Evolutionary conservation across 2,888 invertebrate genomes (phyloP), one percentile per base, ranked within the genome.

Genomic region (Blomia tropicalis): DNA sequence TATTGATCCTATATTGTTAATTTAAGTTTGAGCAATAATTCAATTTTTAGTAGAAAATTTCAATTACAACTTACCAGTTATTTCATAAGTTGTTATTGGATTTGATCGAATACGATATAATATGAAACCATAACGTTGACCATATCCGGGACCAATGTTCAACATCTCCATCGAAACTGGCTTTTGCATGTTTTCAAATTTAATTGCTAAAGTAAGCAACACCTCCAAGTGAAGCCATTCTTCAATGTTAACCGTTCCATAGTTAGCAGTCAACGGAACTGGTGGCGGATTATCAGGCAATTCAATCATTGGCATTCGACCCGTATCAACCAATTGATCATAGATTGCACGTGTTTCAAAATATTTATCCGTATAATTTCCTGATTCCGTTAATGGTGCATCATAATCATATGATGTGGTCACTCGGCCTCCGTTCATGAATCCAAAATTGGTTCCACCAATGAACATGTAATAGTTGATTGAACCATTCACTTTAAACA

Each of bases 341-440:
- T 53, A 54, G 14, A 60, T 11, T 47, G 31, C 31, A 53, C 58
- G 30, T 4, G 62, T 63, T 43, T 58, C 62, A 47, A 53, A 59
- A 54, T 74, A 76, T 68, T 77, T 77, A 11, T 68, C 68, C n/a
- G 75, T 75, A 60, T 73, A 71, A 67, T 75, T 74, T 7, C 76
- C 77, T 30, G 74, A 71, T 69, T 77, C 77, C 23, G 73, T 71
- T 36, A 77, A 66, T 2, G 75, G 75, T 11, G 75, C 72, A 67
- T 76, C 76, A 68, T 77, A 77, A 67, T 77, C 77, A 69, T 75
- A 74, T 22, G 32, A 32, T n/a, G 56, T 56, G 25, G 22, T 27
- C 17, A 58, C 43, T 23, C 43, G 59, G 2, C n/a, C 59, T 11
- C 62, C 62, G 14, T 58, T 58, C 19, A n/a, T 30, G 23, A 58